These are phyloP conservation scores for Elanoides forficatus DNA, from an alignment of 2,113 vertebrate genomes.

Conservation along the genomic window DNA sequence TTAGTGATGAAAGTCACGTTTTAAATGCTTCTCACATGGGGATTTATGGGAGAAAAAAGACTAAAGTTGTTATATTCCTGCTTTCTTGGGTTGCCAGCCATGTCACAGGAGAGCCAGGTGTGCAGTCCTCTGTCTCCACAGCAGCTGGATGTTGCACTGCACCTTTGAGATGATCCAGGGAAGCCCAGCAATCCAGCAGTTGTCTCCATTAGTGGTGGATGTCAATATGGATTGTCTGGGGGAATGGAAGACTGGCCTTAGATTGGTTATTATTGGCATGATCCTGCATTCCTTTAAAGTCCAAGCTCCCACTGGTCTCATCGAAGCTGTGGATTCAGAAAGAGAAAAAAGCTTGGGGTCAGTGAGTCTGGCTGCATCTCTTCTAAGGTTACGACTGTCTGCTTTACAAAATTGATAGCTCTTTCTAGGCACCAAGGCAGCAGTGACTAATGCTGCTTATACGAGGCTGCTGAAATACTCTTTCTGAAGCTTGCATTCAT, in stretches of 20 bases:
- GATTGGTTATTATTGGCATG: neutral
- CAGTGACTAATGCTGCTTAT: neutral
- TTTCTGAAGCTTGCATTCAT: conserved; percentile 15
- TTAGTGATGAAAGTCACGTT: neutral
- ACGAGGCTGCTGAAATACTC: neutral
- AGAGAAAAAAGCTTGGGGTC: neutral
- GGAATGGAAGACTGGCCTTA: neutral
- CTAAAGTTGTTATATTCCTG: neutral
- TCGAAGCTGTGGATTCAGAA: neutral
- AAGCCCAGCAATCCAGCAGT: neutral
- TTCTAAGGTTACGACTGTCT: neutral
- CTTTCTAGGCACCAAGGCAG: neutral
- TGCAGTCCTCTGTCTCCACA: neutral
- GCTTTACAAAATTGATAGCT: conserved; percentile 8
- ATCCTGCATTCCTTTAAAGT: neutral
- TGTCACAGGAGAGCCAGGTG: neutral
- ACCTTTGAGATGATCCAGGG: neutral
- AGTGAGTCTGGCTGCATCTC: neutral
- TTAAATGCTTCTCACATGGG: neutral
- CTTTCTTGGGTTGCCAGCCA: neutral
- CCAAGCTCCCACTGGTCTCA: neutral
- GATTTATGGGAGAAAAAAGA: neutral
- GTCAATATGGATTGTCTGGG: neutral
- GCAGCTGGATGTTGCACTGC: neutral
- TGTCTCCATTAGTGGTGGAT: neutral